Conservation (phyloP, 2,888 invertebrate genomes). For the Blastobasis adustella region DNA sequence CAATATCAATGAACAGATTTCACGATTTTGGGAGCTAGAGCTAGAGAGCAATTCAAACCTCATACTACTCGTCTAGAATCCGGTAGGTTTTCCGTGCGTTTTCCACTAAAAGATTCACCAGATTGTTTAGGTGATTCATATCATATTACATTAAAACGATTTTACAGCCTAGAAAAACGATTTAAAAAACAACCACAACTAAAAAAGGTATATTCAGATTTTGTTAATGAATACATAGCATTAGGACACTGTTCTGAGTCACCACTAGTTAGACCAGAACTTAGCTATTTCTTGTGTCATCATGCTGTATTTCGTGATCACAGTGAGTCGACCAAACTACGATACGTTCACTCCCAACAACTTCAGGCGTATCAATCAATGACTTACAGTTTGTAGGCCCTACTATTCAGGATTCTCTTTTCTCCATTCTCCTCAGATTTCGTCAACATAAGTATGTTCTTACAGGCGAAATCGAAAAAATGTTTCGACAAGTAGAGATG, state of each 20-base stretch:
- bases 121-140: constrained; percentile 9
- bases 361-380: constrained; percentile 16
- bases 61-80: constrained; percentile 8
- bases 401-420: constrained; percentile 12
- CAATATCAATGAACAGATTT: background rate
- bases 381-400: constrained; percentile 16
- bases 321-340: constrained; percentile 18
- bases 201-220: constrained; percentile 6
- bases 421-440: constrained; percentile 11
- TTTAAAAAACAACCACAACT: constrained; percentile 1
- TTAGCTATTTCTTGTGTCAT: constrained; percentile 13
- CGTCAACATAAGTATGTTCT: constrained; percentile 10
- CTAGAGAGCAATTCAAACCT: constrained; percentile 5
- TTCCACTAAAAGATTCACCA: constrained; percentile 12
- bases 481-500: constrained; percentile 12
- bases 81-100: constrained; percentile 14
- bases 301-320: constrained; percentile 13
- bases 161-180: constrained; percentile 10
- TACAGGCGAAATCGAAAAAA: constrained; percentile 16
- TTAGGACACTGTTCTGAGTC: constrained; percentile 9
- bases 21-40: constrained; percentile 13
- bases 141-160: constrained; percentile 3
- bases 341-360: constrained; percentile 15
- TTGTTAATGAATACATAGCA: constrained; percentile 7
- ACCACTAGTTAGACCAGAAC: background rate